Percentiles rank a stretch among this genome's conserved stretches.
Conservation (phyloP, 2,797 vertebrate genomes). For the Spinibarbus caldwelli region DNA sequence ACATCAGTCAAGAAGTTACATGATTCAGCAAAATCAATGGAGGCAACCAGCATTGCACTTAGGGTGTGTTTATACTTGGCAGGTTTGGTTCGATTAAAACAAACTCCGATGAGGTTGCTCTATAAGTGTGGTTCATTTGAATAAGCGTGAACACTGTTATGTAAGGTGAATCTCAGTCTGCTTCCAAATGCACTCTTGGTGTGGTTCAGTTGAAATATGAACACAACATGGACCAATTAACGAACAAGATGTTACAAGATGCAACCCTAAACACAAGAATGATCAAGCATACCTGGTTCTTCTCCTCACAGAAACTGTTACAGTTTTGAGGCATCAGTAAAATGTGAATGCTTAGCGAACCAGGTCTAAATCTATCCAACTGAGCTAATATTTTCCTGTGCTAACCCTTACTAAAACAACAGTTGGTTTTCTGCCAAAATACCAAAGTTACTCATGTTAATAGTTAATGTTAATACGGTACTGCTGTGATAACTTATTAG, state of each 20-base stretch:
- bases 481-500: neutral
- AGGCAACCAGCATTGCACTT: neutral
- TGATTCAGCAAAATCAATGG: neutral
- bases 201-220: neutral
- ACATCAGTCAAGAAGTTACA: neutral
- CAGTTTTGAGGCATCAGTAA: neutral
- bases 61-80: neutral
- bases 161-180: neutral
- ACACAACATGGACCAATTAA: neutral
- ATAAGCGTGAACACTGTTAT: neutral
- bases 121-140: neutral
- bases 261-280: neutral
- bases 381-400: neutral
- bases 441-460: neutral
- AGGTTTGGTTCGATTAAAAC: neutral
- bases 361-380: neutral
- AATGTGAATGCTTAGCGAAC: neutral
- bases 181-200: neutral
- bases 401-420: neutral
- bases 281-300: neutral
- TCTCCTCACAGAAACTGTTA: neutral
- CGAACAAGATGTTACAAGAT: neutral
- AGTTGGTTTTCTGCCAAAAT: neutral
- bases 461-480: neutral
- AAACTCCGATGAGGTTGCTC: neutral